Conservation (phyloP, 2,888 invertebrate species). For the Tachina grossa region DNA sequence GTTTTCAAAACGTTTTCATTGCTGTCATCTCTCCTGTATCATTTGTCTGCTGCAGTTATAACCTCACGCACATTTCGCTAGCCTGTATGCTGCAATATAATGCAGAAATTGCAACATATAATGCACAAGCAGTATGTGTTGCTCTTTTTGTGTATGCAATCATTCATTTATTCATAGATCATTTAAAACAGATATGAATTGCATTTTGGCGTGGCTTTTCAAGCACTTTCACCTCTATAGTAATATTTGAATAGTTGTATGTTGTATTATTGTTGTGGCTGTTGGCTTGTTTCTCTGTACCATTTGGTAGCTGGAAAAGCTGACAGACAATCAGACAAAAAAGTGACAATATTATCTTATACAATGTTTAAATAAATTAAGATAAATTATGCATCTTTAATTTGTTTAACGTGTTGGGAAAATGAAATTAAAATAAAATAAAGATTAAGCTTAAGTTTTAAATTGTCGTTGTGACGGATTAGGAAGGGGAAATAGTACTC, state of each 20-base stretch:
- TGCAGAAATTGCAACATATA: slow-evolving; percentile 6
- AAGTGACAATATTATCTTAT: slow-evolving; percentile 66
- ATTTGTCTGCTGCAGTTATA: slow-evolving; percentile 32
- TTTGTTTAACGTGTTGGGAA: slow-evolving; percentile 67
- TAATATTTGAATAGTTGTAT: no score
- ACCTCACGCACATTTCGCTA: slow-evolving; percentile 61
- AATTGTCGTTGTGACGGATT: slow-evolving; percentile 42
- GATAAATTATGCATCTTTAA: slow-evolving; percentile 69
- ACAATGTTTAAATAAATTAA: slow-evolving; percentile 66
- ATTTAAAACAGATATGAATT: slow-evolving; percentile 64
- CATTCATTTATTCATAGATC: slow-evolving; percentile 61
- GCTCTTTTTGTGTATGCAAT: background rate
- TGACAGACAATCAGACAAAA: slow-evolving; percentile 63
- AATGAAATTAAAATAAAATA: slow-evolving; percentile 57
- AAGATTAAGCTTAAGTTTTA: slow-evolving; percentile 36
- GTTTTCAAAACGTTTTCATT: slow-evolving; percentile 39
- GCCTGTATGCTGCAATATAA: slow-evolving; percentile 19
- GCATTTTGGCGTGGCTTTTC: slow-evolving; percentile 70
- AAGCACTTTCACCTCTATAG: slow-evolving; percentile 68
- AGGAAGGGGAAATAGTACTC: slow-evolving; percentile 56
- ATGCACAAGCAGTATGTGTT: background rate
- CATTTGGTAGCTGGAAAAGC: slow-evolving; percentile 59
- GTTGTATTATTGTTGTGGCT: no score
- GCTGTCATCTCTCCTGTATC: slow-evolving; percentile 1
- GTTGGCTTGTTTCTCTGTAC: slow-evolving; percentile 7